Conservation (phyloP, 2,113 vertebrate species). For the Vombatus ursinus region DNA sequence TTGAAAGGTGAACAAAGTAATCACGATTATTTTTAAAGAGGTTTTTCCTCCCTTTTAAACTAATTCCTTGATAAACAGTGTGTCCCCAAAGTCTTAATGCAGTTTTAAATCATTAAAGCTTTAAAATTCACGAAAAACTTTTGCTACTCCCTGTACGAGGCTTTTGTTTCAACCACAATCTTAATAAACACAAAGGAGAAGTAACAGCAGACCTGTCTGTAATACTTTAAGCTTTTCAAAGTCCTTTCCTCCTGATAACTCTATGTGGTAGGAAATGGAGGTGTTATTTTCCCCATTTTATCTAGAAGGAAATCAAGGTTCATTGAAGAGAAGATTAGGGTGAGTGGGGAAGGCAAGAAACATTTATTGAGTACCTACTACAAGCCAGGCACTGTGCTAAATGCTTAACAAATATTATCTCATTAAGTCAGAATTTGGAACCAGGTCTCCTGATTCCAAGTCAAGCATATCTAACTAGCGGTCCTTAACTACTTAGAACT, state of each 20-base stretch:
- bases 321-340: background rate
- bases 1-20: background rate
- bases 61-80: background rate
- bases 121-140: background rate
- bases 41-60: background rate
- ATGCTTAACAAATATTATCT: background rate
- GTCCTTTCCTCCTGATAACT: background rate
- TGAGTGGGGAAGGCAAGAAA: background rate
- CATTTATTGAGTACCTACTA: background rate
- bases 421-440: background rate
- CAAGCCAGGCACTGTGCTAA: background rate
- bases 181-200: background rate
- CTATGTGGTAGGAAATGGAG: background rate
- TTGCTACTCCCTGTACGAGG: background rate
- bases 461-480: background rate
- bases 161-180: background rate
- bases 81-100: background rate
- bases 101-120: background rate
- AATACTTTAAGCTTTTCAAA: background rate
- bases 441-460: background rate
- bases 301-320: background rate
- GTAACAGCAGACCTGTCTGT: background rate
- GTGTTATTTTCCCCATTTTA: background rate
- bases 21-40: background rate
- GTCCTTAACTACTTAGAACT: background rate